A percentile compares a stretch with the other conserved stretches of the same genome.
phyloP scores from a whole-genome alignment of 2,797 vertebrate genomes.

The Danionella dracula region DNA sequence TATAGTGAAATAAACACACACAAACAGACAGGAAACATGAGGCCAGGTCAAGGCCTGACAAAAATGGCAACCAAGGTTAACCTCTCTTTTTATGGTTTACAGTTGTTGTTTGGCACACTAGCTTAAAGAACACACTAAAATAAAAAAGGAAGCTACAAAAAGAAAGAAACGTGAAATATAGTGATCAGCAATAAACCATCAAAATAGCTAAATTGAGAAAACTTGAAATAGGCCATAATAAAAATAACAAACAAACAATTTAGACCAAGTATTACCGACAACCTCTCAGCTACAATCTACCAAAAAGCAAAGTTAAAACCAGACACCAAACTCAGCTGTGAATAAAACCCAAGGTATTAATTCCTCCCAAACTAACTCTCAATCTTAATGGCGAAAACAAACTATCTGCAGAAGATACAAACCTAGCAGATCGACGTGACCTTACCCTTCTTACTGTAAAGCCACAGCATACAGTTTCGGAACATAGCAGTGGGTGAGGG shows the following conservation, averaged over 20 bases:
- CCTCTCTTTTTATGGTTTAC: too few species aligned
- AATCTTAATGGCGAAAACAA: background rate
- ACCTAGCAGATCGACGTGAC: constrained; percentile 51
- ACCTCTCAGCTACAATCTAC: too few species aligned
- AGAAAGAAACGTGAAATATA: background rate
- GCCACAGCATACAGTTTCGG: constrained; percentile 99
- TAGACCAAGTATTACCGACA: too few species aligned
- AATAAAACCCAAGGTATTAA: constrained; percentile 3
- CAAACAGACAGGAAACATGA: too few species aligned
- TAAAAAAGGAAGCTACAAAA: background rate
- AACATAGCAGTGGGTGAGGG: constrained; percentile 97
- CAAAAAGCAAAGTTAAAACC: background rate
- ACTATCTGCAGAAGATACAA: background rate
- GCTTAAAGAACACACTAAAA: too few species aligned
- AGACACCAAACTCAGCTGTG: background rate
- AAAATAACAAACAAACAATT: background rate
- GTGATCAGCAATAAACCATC: background rate
- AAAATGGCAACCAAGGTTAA: too few species aligned
- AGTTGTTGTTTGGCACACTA: too few species aligned
- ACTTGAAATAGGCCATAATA: background rate
- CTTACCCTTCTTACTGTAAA: constrained; percentile 99
- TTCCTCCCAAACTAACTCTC: background rate
- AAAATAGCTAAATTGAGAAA: background rate
- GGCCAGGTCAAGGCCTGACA: too few species aligned
- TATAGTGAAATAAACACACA: too few species aligned